Base-by-base conservation (phyloP, 2,113 vertebrate genomes). In the Craseonycteris thonglongyai region DNA sequence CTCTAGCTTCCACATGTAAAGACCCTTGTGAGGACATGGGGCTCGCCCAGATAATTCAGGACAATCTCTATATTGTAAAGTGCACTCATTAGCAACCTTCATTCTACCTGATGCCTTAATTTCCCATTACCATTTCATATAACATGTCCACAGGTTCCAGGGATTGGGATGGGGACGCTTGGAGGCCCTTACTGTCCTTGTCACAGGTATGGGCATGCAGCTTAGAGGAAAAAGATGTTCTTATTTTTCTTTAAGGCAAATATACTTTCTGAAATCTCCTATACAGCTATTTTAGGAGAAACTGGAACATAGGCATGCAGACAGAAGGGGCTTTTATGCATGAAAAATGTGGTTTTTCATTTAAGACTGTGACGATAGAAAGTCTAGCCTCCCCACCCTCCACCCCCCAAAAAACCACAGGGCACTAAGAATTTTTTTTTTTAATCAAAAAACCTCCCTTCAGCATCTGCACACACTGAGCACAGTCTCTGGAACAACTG, bases 261-360 rank as follows among this genome's bases (percentile, higher is more conserved):
- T 26, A 71, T 14, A 18, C 33, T 45, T 93, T 85, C 72, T 86
- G 28, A 89, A 82, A 91, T 68, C 72, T 40, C 18, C 59, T 65
- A 85, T 10, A 69, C 1, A 61, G 19, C 26, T 82, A 86, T 86
- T 94, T 94, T 86, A 75, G 74, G 42, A 72, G 93, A 78, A 0
- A 72, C 26, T 7, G 14, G 30, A 80, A 80, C 59, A 95, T 47
- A 33, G 49, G 7, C 24, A 59, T 89, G 35, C 28, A 81, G 4
- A 86, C 5, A 93, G 38, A 78, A 91, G 30, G 45, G 42, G 14
- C 47, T 74, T 72, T 91, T 61, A 40, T 47, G 28, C 42, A 18
- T 82, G 13, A 78, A 33, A 79, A 96, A 93, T 69, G 22, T 40
- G 40, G 66, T 69, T 0, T 97, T 94, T 88, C 83, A 95, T n/a